Conservation (phyloP, 1,140 invertebrate species). For the Trissolcus basalis region DNA sequence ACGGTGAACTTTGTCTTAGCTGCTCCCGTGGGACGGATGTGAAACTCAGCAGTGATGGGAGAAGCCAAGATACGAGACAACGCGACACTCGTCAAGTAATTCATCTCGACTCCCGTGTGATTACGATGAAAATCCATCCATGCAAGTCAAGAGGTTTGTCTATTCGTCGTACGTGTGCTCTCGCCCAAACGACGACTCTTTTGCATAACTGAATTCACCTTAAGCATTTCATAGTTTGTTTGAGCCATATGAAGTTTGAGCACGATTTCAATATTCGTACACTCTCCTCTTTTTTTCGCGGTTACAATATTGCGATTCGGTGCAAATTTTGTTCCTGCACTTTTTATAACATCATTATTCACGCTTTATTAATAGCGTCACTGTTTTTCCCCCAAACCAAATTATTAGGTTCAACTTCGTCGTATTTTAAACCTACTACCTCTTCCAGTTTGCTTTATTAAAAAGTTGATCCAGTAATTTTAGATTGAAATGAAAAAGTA, state of each 20-base stretch:
- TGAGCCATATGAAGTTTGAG: neutral
- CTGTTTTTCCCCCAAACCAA: too few relatives aligned
- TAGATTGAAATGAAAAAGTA: conserved; percentile 8
- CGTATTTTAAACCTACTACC: too few relatives aligned
- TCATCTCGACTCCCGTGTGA: conserved; percentile 55
- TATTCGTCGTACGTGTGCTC: conserved; percentile 35
- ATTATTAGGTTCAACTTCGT: too few relatives aligned
- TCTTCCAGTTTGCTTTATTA: too few relatives aligned
- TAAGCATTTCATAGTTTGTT: conserved; percentile 31
- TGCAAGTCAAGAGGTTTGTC: conserved; percentile 52
- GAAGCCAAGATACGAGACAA: conserved; percentile 44
- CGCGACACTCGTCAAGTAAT: conserved; percentile 53
- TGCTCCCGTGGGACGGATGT: conserved; percentile 37
- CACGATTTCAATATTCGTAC: neutral
- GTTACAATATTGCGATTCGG: too few relatives aligned
- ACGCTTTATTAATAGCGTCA: too few relatives aligned
- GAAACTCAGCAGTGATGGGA: conserved; percentile 29
- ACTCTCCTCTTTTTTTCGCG: neutral
- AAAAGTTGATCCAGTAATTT: too few relatives aligned
- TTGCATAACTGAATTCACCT: conserved; percentile 29
- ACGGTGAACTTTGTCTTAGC: conserved; percentile 46
- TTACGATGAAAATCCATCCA: conserved; percentile 54
- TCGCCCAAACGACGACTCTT: conserved; percentile 8
- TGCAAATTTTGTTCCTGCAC: too few relatives aligned
- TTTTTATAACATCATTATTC: too few relatives aligned